A percentile compares a stretch with the other conserved stretches of the same genome.
phyloP scores from a whole-genome alignment of 2,797 vertebrate genomes.

The Falco novaeseelandiae region DNA sequence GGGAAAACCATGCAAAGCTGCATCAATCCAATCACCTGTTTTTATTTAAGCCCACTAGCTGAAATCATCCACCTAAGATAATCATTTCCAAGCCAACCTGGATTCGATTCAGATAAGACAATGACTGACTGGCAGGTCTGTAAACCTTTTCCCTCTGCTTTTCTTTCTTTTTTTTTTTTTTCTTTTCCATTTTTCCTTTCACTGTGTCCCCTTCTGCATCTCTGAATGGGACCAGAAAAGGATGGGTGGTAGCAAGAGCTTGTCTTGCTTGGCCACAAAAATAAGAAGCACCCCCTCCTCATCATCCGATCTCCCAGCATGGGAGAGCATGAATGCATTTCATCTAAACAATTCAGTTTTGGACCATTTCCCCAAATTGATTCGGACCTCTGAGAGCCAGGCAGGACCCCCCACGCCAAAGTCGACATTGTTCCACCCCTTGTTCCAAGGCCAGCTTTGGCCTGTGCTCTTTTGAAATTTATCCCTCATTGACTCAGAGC shows the following conservation, averaged over 20 bases:
- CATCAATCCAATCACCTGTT: slow-evolving; percentile 26
- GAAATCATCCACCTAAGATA: slow-evolving; percentile 36
- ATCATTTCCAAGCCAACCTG: slow-evolving; percentile 11
- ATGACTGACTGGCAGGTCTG: background rate
- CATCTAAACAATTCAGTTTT: background rate
- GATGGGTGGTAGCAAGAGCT: background rate
- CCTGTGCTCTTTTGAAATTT: background rate
- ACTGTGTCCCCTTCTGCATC: background rate
- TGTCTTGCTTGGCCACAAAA: background rate
- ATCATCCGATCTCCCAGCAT: background rate
- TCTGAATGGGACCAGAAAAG: background rate
- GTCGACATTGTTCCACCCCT: background rate
- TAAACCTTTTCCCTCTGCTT: background rate
- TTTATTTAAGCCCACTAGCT: slow-evolving; percentile 34
- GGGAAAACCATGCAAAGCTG: background rate
- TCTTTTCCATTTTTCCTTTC: background rate
- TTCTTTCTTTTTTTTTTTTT: background rate
- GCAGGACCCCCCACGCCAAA: background rate
- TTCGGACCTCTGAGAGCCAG: background rate
- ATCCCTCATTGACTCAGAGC: rapidly evolving
- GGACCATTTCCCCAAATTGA: background rate
- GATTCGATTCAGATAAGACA: slow-evolving; percentile 28
- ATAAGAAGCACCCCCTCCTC: background rate
- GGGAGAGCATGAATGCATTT: background rate
- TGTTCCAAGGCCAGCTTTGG: background rate